Base-by-base conservation (phyloP, 2,888 invertebrate species). In the Stenodema calcarata region DNA sequence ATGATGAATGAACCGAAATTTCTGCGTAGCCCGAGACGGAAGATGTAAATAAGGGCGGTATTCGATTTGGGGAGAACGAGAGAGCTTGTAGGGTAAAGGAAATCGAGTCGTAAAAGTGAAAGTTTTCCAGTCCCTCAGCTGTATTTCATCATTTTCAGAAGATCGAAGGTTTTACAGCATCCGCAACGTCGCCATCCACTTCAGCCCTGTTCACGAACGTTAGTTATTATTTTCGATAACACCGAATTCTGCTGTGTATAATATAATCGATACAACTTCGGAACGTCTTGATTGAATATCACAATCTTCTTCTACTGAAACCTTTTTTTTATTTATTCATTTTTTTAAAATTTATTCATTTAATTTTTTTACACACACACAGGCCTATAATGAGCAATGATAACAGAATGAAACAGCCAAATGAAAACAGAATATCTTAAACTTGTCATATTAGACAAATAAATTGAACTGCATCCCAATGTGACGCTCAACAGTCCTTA, bases 41-140 rank as follows among this genome's bases (percentile, higher is more conserved):
- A 81, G 80, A 81, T 81, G 80, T 81, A 81, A 81, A 81, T 81
- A 81, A 81, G 80, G 80, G 9, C 16, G 80, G 35, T 54, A 81
- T 54, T 54, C 54, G 30, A 54, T 54, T 81, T 81, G 54, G 80
- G 54, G 16, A 28, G 41, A 16, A 42, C n/a, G 76, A 23, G 12
- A 18, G 12, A 44, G 18, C 16, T 11, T 44, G 44, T 54, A 28
- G 54, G 35, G 54, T 12, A 28, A 54, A 28, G 42, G n/a, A n/a
- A 81, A 81, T 81, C 80, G 50, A 30, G 62, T 81, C 80, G 54
- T 81, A 81, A 81, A 81, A 81, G 30, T 27, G 27, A 23, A 78
- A 42, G 44, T 27, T n/a, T 7, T 35, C 4, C 75, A 4, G 28
- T n/a, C 75, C 30, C 75, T 35, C 41, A 75, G 75, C 44, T 47